Base-by-base conservation (phyloP, 2,797 vertebrate genomes). In the Oreortyx pictus region DNA sequence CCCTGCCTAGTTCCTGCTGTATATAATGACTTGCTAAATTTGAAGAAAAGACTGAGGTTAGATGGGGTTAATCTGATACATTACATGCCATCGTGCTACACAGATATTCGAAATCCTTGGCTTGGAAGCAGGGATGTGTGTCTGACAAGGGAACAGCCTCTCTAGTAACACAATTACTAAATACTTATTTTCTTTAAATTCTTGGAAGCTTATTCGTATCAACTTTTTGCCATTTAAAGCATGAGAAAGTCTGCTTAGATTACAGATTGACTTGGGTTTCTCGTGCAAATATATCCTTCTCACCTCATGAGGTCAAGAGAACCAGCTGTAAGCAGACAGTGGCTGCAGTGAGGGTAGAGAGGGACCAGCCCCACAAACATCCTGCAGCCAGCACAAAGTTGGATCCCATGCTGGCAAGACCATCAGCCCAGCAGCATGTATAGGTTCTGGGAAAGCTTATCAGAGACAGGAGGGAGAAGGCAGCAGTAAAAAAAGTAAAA, bases 311-410 rank as follows among this genome's bases (percentile, higher is more conserved):
- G 31, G 33, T 44, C 14, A n/a, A 70, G 17, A 33, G 52, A 72
- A 54, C 18, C 60, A 20, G 0, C 12, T 37, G 46, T 0, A 1
- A 46, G 35, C 33, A 66, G 59, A 50, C 3, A 35, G 65, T 0
- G 0, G 17, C 52, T 72, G 72, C 31, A 56, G 39, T n/a, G 31
- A 57, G 54, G 31, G n/a, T 22, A 20, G 39, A 14, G 39, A 35
- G 47, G 29, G 44, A 79, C 4, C 41, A 65, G 59, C 24, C 17
- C 44, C 44, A 37, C 2, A 35, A 64, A 12, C 3, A 4, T 27
- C 13, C 16, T 6, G 18, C 74, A 71, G 47, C 47, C 49, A 60
- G 24, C 33, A 14, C 16, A 43, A 18, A 23, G 24, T 3, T 46
- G 29, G 15, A 15, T 52, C 50, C 50, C 8, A 7, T 52, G 15